phyloP scores from a whole-genome alignment of 2,888 invertebrate genomes.

The Zygothrica quintamaculata region DNA sequence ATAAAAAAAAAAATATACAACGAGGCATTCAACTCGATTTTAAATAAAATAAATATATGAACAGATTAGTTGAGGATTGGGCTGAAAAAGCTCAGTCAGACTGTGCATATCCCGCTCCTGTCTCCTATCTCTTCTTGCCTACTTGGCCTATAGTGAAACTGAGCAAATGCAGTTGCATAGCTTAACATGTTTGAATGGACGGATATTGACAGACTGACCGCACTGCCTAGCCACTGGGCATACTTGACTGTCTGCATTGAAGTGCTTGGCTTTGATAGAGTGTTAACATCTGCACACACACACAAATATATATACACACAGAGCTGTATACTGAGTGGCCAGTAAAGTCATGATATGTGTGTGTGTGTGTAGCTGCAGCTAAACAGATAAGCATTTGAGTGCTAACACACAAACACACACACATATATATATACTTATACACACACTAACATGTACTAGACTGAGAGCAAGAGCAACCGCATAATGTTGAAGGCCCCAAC shows the following conservation, averaged over 20 bases:
- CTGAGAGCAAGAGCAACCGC: constrained; percentile 47
- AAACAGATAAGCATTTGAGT: constrained; percentile 73
- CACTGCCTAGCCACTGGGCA: constrained; percentile 43
- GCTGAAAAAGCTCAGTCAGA: constrained; percentile 23
- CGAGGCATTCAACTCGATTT: constrained; percentile 15
- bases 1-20: constrained; percentile 6
- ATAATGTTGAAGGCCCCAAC: constrained; percentile 74
- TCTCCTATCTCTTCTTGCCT: neutral
- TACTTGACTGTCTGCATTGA: constrained; percentile 74
- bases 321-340: constrained; percentile 16
- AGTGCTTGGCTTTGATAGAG: constrained; percentile 71
- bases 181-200: constrained; percentile 64
- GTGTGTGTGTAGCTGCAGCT: constrained; percentile 60
- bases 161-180: constrained; percentile 53
- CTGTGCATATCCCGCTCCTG: constrained; percentile 5
- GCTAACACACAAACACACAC: constrained; percentile 31
- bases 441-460: constrained; percentile 13
- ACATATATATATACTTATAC: constrained; percentile 12
- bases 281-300: constrained; percentile 33
- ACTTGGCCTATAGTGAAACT: neutral
- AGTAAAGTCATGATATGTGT: constrained; percentile 50
- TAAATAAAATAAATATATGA: constrained; percentile 4
- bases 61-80: neutral
- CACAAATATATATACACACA: constrained; percentile 4
- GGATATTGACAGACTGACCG: constrained; percentile 73